Conservation (phyloP, 2,113 vertebrate genomes). For the Cricetomys ansorgei region DNA sequence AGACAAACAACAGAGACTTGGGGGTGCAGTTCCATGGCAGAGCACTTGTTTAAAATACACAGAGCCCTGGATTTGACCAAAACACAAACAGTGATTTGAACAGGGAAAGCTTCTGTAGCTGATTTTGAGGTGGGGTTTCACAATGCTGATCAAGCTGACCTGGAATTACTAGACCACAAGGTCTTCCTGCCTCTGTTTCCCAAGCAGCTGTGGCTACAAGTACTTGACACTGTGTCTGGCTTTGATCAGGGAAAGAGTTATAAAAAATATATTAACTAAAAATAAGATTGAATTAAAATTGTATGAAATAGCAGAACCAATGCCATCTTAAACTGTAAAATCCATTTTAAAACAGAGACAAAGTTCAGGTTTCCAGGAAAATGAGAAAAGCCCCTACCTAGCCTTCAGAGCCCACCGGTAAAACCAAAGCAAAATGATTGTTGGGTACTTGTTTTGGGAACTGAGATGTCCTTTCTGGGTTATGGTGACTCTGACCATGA, state of each 20-base stretch:
- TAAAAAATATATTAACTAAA: slow-evolving; percentile 6
- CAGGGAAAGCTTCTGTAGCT: background rate
- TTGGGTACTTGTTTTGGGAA: too few relatives aligned
- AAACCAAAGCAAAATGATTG: too few relatives aligned
- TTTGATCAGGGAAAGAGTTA: background rate
- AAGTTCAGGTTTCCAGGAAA: too few relatives aligned
- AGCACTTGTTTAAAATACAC: background rate
- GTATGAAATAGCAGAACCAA: too few relatives aligned
- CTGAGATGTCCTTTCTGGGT: too few relatives aligned
- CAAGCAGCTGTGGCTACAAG: background rate
- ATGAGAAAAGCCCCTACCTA: too few relatives aligned
- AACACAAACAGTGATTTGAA: background rate
- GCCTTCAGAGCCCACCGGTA: too few relatives aligned
- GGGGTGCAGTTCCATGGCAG: background rate
- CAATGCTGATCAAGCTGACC: background rate
- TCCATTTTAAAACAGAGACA: too few relatives aligned
- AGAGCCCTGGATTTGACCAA: background rate
- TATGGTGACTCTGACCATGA: too few relatives aligned
- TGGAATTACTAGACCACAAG: background rate
- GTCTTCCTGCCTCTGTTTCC: background rate
- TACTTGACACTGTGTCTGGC: background rate
- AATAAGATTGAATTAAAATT: slow-evolving; percentile 8
- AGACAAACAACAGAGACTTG: background rate
- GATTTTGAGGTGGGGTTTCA: background rate
- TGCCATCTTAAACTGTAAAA: too few relatives aligned